Percentiles rank a stretch among this genome's conserved stretches.
These are phyloP conservation scores for Kuschelorhynchus macadamiae DNA, from an alignment of 2,888 invertebrate genomes.

Conservation along the genomic window DNA sequence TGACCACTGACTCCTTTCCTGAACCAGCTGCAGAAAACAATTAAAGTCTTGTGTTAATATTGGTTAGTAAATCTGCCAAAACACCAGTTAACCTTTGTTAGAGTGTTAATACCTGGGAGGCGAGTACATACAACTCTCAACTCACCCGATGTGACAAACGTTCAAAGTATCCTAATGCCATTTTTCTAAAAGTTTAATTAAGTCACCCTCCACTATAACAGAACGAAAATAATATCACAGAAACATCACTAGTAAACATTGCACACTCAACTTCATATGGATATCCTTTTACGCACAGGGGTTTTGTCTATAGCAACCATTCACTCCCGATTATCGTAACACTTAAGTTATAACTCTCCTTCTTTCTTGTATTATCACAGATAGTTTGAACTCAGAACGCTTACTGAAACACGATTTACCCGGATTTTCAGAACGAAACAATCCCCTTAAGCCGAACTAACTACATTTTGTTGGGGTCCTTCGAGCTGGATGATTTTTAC, in stretches of 20 bases:
- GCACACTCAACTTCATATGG: conserved; percentile 40
- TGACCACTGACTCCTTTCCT: conserved; percentile 27
- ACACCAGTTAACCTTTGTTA: conserved; percentile 13
- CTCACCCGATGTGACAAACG: conserved; percentile 37
- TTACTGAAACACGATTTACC: conserved; percentile 4
- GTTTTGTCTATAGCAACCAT: conserved; percentile 22
- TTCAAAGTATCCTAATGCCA: conserved; percentile 45
- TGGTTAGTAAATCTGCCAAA: conserved; percentile 33
- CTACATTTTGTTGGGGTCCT: conserved; percentile 32
- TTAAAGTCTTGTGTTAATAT: conserved; percentile 27
- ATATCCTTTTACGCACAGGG: conserved; percentile 25
- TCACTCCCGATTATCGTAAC: conserved; percentile 7
- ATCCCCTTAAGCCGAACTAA: conserved; percentile 14
- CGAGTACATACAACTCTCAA: conserved; percentile 15
- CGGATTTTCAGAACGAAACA: conserved; percentile 12
- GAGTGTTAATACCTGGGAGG: conserved; percentile 17
- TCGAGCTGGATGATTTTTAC: conserved; percentile 29
- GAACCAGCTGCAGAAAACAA: conserved; percentile 19
- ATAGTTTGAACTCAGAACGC: conserved; percentile 23
- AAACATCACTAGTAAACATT: conserved; percentile 45
- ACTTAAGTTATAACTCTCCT: conserved; percentile 6
- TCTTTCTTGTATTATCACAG: conserved; percentile 37
- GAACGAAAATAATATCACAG: conserved; percentile 48
- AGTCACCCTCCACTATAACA: conserved; percentile 47
- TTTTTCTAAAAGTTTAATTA: conserved; percentile 23